Percentiles rank a stretch among this genome's conserved stretches.
These are phyloP conservation scores for Bursaphelenchus okinawaensis DNA, from an alignment of 2,888 invertebrate genomes.

Conservation along the genomic window DNA sequence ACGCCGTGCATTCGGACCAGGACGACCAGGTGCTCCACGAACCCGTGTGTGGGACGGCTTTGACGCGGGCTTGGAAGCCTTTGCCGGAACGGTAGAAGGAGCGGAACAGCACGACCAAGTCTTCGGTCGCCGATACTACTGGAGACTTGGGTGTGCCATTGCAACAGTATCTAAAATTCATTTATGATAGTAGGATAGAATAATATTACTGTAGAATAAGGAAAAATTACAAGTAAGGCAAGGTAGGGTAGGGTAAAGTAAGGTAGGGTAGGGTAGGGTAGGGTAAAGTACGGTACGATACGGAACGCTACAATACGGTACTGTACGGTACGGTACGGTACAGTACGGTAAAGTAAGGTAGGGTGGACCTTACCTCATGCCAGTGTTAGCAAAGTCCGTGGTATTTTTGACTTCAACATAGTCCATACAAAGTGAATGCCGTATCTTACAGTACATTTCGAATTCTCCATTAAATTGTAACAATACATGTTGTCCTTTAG, in stretches of 20 bases:
- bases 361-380: slow-evolving; percentile 49
- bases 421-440: slow-evolving; percentile 58
- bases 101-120: slow-evolving; percentile 57
- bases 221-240: too few relatives aligned
- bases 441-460: slow-evolving; percentile 58
- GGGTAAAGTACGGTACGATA: too few relatives aligned
- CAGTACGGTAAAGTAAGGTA: background rate
- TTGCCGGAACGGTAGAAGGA: slow-evolving; percentile 57
- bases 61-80: slow-evolving; percentile 53
- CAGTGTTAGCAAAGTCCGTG: slow-evolving; percentile 58
- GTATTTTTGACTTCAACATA: slow-evolving; percentile 57
- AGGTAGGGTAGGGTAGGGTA: too few relatives aligned
- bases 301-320: too few relatives aligned
- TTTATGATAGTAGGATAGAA: too few relatives aligned
- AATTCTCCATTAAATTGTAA: slow-evolving; percentile 56
- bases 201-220: too few relatives aligned
- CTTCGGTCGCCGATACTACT: slow-evolving; percentile 55
- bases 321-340: too few relatives aligned
- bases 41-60: slow-evolving; percentile 45
- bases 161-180: slow-evolving; percentile 56
- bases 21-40: slow-evolving; percentile 43
- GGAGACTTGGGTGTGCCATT: slow-evolving; percentile 52
- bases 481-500: slow-evolving; percentile 52
- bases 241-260: too few relatives aligned
- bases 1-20: slow-evolving; percentile 51